Percentiles rank a stretch among this genome's conserved stretches.
phyloP scores from a whole-genome alignment of 2,888 invertebrate species.

The Julus scandinavius region DNA sequence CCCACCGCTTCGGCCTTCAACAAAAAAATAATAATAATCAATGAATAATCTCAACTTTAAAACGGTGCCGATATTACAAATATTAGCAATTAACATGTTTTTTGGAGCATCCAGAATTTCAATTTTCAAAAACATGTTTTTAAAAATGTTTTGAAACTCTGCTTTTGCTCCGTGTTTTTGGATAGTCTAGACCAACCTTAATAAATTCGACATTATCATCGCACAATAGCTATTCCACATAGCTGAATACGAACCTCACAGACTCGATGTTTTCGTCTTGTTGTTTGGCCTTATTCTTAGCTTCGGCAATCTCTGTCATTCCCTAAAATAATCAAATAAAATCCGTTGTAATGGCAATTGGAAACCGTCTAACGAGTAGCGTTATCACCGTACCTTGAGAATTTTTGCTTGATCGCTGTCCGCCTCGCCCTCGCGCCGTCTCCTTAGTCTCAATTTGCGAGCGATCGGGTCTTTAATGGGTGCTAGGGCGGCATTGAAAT shows the following conservation, averaged over 20 bases:
- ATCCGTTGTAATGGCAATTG: not conserved
- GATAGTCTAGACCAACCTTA: no score
- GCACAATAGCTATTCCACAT: no score
- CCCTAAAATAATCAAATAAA: slow-evolving; percentile 69
- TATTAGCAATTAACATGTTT: no score
- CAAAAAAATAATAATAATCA: not conserved
- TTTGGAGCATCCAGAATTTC: no score
- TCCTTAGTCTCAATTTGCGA: slow-evolving; percentile 87
- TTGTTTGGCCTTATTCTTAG: slow-evolving; percentile 82
- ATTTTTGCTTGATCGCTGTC: slow-evolving; percentile 90
- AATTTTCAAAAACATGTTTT: no score
- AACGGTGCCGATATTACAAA: no score
- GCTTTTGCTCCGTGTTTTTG: no score
- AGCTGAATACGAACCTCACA: slow-evolving; percentile 76
- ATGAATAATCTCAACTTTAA: slow-evolving; percentile 45
- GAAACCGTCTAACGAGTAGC: not conserved
- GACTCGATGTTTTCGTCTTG: slow-evolving; percentile 76
- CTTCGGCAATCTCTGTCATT: slow-evolving; percentile 86
- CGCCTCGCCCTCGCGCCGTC: slow-evolving; percentile 81
- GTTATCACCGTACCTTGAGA: slow-evolving; percentile 71
- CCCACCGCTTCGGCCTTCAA: slow-evolving; percentile 91
- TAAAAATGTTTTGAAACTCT: no score
- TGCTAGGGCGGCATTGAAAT: slow-evolving; percentile 67
- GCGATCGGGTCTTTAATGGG: slow-evolving; percentile 91
- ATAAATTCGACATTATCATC: no score